phyloP scores from a whole-genome alignment of 2,113 vertebrate genomes.

The Tragelaphus scriptus region DNA sequence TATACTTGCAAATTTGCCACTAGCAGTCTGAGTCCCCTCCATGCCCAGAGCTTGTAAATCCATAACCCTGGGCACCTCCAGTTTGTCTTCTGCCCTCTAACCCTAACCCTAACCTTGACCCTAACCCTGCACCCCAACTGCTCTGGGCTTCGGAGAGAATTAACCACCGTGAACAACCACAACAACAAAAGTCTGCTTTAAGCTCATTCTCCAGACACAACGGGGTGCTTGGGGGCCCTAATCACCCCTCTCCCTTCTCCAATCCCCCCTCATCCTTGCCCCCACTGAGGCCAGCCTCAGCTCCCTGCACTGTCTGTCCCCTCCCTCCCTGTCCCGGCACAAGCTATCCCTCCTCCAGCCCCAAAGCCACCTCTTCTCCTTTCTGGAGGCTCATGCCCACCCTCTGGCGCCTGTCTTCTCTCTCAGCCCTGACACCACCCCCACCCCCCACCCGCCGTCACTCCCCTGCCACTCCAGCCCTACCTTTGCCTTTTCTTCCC shows the following conservation, averaged over 20 bases:
- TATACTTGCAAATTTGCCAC: neutral
- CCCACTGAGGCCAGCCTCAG: neutral
- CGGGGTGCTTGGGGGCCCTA: neutral
- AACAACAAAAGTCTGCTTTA: too few species aligned
- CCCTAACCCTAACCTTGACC: too few species aligned
- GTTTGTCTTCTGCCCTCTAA: too few species aligned
- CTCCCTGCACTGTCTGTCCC: neutral
- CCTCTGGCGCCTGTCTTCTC: neutral
- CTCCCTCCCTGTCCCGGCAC: neutral
- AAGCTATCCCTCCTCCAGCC: neutral
- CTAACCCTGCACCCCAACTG: neutral
- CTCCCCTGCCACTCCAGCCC: too few species aligned
- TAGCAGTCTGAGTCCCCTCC: neutral
- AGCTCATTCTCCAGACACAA: neutral
- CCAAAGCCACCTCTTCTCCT: neutral
- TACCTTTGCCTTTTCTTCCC: neutral
- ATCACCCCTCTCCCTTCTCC: neutral
- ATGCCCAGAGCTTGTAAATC: rapidly evolving
- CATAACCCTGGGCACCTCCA: neutral
- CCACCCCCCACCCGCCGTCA: too few species aligned
- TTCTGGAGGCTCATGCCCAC: neutral
- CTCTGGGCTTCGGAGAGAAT: neutral
- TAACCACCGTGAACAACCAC: neutral
- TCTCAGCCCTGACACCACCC: neutral
- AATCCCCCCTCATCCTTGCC: neutral